These are phyloP conservation scores for Oceanodroma leucorhoa DNA, from an alignment of 2,797 vertebrate species.

Conservation along the genomic window DNA sequence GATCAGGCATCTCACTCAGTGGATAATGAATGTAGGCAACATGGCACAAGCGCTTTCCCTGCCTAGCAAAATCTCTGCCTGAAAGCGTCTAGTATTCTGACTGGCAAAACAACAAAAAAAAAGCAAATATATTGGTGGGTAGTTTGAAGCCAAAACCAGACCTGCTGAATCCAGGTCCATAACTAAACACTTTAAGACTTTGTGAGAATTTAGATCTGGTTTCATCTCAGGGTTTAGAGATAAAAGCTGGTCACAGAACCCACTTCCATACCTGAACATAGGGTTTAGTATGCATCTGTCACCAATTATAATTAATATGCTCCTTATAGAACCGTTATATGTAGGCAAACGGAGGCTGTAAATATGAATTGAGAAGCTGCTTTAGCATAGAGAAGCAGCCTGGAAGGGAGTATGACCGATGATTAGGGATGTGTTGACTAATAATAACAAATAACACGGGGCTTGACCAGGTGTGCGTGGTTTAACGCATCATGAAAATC, in stretches of 20 bases:
- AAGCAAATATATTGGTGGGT: not conserved
- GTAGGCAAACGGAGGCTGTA: not conserved
- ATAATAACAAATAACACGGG: not conserved
- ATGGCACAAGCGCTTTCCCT: not conserved
- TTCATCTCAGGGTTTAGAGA: not conserved
- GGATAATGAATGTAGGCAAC: not conserved
- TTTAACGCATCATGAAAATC: slow-evolving; percentile 6
- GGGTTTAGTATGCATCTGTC: not conserved
- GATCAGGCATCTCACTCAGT: not conserved
- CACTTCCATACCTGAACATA: not conserved
- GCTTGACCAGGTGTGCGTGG: not conserved
- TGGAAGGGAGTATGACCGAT: not conserved
- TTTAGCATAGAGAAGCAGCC: not conserved
- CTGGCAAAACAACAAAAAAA: not conserved
- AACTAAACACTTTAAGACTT: not conserved
- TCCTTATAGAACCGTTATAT: not conserved
- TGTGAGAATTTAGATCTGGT: not conserved
- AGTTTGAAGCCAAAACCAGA: not conserved
- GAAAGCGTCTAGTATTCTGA: not conserved
- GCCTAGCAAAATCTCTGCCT: not conserved
- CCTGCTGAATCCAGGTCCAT: not conserved
- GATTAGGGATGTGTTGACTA: not conserved
- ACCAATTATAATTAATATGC: not conserved
- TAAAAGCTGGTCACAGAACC: not conserved
- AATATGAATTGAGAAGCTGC: not conserved